Conservation (phyloP, 2,888 invertebrate genomes). For the Sphaerophoria taeniata region DNA sequence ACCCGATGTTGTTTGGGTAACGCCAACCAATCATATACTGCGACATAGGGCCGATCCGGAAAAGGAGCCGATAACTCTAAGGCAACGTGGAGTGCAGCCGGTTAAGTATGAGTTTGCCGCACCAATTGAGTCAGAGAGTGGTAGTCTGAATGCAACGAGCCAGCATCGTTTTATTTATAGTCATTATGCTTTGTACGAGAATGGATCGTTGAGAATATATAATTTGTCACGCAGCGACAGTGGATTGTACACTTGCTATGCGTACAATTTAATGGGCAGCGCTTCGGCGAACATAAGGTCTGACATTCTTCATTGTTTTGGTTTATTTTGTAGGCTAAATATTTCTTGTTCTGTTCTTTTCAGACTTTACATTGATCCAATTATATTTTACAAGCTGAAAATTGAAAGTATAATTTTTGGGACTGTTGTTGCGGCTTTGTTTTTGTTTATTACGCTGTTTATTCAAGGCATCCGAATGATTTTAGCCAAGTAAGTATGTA, state of each 20-base stretch:
- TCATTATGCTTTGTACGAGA: slow-evolving; percentile 85
- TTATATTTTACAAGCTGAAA: slow-evolving; percentile 92
- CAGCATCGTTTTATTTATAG: slow-evolving; percentile 76
- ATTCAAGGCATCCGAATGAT: slow-evolving; percentile 90
- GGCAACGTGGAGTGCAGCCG: slow-evolving; percentile 78
- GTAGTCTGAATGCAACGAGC: slow-evolving; percentile 76
- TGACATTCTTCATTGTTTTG: slow-evolving; percentile 4
- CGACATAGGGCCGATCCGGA: slow-evolving; percentile 91
- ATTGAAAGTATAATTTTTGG: slow-evolving; percentile 93
- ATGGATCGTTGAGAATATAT: slow-evolving; percentile 90
- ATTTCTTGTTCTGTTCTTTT: slow-evolving; percentile 2
- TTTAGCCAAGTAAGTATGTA: slow-evolving; percentile 86
- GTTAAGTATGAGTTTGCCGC: slow-evolving; percentile 79
- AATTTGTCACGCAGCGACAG: slow-evolving; percentile 90
- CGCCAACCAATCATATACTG: slow-evolving; percentile 88
- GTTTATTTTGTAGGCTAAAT: background rate
- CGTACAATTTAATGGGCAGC: slow-evolving; percentile 92
- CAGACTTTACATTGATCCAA: slow-evolving; percentile 92
- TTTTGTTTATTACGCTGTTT: slow-evolving; percentile 91
- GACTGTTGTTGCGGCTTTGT: slow-evolving; percentile 89
- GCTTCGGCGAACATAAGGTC: slow-evolving; percentile 88
- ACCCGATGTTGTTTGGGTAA: slow-evolving; percentile 94
- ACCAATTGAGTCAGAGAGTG: slow-evolving; percentile 77
- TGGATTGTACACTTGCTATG: slow-evolving; percentile 93
- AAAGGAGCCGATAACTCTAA: slow-evolving; percentile 80